A percentile compares a stretch with the other conserved stretches of the same genome.
Evolutionary conservation across 2,797 vertebrate species (phyloP).

Genomic region (Sebastes dallii): DNA sequence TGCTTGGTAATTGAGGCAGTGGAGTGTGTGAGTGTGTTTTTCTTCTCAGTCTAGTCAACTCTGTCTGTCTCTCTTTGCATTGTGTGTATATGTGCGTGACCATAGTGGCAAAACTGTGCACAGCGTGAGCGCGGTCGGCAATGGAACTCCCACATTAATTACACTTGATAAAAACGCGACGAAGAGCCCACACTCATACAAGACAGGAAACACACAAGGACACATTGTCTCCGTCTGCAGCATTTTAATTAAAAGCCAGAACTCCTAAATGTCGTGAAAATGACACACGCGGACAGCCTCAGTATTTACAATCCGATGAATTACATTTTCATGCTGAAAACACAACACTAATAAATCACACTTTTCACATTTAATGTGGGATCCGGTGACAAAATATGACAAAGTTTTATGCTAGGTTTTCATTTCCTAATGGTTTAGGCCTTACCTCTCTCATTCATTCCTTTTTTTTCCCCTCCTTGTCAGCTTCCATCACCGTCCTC

Average conservation of each 20-base stretch:
- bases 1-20: conserved; percentile 62
- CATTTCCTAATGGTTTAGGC: conserved; percentile 70
- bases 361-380: conserved; percentile 64
- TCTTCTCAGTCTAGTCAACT: conserved; percentile 43
- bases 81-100: conserved; percentile 12
- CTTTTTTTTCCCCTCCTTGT: conserved; percentile 49
- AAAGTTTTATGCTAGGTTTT: conserved; percentile 62
- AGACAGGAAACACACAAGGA: conserved; percentile 36
- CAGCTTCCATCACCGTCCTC: conserved; percentile 68
- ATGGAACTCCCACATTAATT: conserved; percentile 45
- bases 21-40: conserved; percentile 61
- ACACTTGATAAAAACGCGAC: conserved; percentile 27
- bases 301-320: conserved; percentile 58
- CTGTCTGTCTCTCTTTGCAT: conserved; percentile 1
- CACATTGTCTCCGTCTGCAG: conserved; percentile 22
- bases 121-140: conserved; percentile 23
- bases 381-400: conserved; percentile 71
- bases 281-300: conserved; percentile 28
- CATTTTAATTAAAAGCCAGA: conserved; percentile 70
- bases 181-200: neutral
- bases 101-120: conserved; percentile 11
- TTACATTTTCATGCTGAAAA: conserved; percentile 61
- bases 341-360: conserved; percentile 71
- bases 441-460: conserved; percentile 39
- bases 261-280: conserved; percentile 55